These are phyloP conservation scores for Phragmatobia fuliginosa DNA, from an alignment of 2,888 invertebrate genomes.

Conservation along the genomic window DNA sequence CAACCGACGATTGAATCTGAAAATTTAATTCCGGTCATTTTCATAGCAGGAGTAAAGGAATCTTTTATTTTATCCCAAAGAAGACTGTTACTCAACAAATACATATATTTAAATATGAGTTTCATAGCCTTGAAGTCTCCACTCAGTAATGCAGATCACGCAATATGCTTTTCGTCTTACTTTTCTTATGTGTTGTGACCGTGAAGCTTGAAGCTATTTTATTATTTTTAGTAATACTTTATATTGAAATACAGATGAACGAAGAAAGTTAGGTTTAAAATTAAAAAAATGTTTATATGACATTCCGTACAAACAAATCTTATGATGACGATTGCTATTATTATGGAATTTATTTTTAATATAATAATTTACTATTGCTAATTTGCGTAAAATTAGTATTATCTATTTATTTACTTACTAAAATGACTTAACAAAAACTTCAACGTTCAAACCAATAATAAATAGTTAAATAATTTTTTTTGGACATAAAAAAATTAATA, in stretches of 20 bases:
- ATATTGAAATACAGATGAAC: not conserved
- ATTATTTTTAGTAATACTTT: not conserved
- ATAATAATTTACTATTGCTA: too few species aligned
- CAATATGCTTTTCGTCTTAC: constrained; percentile 33
- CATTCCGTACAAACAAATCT: not conserved
- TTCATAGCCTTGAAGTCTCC: constrained; percentile 42
- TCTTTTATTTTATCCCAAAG: constrained; percentile 78
- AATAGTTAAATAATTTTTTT: too few species aligned
- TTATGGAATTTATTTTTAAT: too few species aligned
- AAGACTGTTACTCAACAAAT: constrained; percentile 72
- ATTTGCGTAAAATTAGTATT: too few species aligned
- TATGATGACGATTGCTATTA: too few species aligned
- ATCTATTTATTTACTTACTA: too few species aligned
- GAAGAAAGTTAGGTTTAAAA: not conserved
- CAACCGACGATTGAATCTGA: constrained; percentile 83
- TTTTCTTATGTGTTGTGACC: constrained; percentile 28
- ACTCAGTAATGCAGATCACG: constrained; percentile 58
- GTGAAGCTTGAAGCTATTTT: constrained; percentile 51
- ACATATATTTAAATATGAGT: constrained; percentile 61
- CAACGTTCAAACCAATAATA: too few species aligned
- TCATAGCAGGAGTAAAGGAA: constrained; percentile 72
- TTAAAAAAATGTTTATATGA: not conserved
- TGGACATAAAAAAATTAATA: too few species aligned
- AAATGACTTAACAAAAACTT: too few species aligned
- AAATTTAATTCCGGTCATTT: constrained; percentile 84